Conservation (phyloP, 2,888 invertebrate genomes). For the Megaustenia siamemsis region DNA sequence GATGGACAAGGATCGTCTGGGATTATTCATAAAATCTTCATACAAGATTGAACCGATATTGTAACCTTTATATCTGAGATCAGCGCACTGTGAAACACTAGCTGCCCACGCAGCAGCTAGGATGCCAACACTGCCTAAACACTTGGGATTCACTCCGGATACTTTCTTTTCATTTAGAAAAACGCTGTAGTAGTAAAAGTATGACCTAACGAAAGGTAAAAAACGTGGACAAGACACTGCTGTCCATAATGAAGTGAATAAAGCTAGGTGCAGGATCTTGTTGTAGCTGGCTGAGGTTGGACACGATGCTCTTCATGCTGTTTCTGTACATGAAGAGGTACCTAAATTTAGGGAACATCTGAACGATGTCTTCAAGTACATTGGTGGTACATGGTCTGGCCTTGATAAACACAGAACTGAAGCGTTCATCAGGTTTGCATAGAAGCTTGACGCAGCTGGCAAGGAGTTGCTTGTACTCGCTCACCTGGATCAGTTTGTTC, state of each 20-base stretch:
- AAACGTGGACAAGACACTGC: slow-evolving; percentile 66
- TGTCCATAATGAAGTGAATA: slow-evolving; percentile 69
- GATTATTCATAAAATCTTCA: slow-evolving; percentile 74
- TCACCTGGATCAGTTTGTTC: slow-evolving; percentile 63
- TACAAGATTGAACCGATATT: slow-evolving; percentile 69
- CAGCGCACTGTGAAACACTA: slow-evolving; percentile 65
- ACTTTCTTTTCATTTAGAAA: slow-evolving; percentile 66
- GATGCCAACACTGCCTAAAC: slow-evolving; percentile 66
- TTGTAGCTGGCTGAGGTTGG: slow-evolving; percentile 66
- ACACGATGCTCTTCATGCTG: slow-evolving; percentile 70
- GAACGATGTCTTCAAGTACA: slow-evolving; percentile 68
- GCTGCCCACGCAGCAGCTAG: slow-evolving; percentile 72
- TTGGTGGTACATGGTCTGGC: slow-evolving; percentile 68
- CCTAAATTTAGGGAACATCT: slow-evolving; percentile 66
- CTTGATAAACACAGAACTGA: slow-evolving; percentile 68
- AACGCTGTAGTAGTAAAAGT: slow-evolving; percentile 66
- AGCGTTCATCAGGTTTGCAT: slow-evolving; percentile 73
- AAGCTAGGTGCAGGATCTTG: slow-evolving; percentile 67
- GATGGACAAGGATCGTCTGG: slow-evolving; percentile 64
- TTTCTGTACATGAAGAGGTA: slow-evolving; percentile 74
- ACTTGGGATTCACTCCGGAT: slow-evolving; percentile 60
- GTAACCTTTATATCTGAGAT: slow-evolving; percentile 67
- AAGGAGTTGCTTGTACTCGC: slow-evolving; percentile 71
- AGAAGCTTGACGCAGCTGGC: slow-evolving; percentile 70
- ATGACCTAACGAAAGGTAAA: slow-evolving; percentile 67